Conservation (phyloP, 2,888 invertebrate species). For the Megaustenia siamemsis region DNA sequence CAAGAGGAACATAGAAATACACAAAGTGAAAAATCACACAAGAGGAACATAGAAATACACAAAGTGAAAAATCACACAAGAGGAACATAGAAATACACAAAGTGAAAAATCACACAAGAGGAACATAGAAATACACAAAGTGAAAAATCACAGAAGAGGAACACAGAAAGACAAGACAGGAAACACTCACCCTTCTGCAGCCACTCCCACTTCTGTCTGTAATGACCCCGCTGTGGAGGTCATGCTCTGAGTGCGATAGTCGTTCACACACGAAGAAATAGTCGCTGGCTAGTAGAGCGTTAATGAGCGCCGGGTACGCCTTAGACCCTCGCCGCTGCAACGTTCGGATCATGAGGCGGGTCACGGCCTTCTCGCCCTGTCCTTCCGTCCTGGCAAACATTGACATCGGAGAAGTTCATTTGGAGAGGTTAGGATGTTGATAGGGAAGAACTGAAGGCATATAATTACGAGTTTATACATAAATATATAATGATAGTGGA, state of each 20-base stretch:
- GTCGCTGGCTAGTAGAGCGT: constrained; percentile 22
- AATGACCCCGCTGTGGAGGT: not conserved
- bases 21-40: too few relatives aligned
- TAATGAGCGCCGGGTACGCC: constrained; percentile 34
- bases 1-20: too few relatives aligned
- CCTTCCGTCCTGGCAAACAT: constrained; percentile 20
- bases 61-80: too few relatives aligned
- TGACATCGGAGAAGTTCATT: not conserved
- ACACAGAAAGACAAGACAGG: too few relatives aligned
- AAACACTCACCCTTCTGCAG: not conserved
- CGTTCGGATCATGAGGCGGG: constrained; percentile 35
- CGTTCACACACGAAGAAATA: constrained; percentile 29
- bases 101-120: too few relatives aligned
- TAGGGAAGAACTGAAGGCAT: not conserved
- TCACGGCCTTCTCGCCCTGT: constrained; percentile 44
- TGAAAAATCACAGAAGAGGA: too few relatives aligned
- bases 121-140: too few relatives aligned
- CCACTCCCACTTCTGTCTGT: not conserved
- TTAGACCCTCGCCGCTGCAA: constrained; percentile 39
- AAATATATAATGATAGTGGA: too few relatives aligned
- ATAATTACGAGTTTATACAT: too few relatives aligned
- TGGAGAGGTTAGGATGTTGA: too few relatives aligned
- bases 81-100: too few relatives aligned
- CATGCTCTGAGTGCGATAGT: not conserved
- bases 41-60: too few relatives aligned